Base-by-base conservation (phyloP, 2,113 vertebrate species). In the Numida meleagris region DNA sequence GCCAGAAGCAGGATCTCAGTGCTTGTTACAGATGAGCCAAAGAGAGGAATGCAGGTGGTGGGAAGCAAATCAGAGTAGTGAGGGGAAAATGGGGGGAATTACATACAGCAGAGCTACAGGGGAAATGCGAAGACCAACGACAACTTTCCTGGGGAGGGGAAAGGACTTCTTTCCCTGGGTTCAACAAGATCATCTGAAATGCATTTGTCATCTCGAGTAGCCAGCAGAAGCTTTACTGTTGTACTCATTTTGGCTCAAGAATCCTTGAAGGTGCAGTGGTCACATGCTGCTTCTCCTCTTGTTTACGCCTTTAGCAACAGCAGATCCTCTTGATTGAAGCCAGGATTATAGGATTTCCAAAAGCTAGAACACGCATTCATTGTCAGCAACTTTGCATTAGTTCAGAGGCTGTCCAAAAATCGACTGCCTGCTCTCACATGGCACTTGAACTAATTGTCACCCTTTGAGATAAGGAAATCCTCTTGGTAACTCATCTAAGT, bases 331-430 rank as follows among this genome's bases (percentile, higher is more conserved):
- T 92, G 92, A 96, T 65, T 93, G 95, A 95, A 96, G 90, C 82
- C 93, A 95, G 95, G 82, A 97, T 97, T 95, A 88, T 79, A 95
- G 93, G 92, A 96, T 95, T 97, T 97, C 92, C 88, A 97, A 96
- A 94, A 95, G 95, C 93, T 91, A 88, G 91, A 94, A 90, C 65
- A 79, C 62, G 48, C 68, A 75, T 53, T 88, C 6, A 2, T 95
- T 91, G 90, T 96, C 93, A 94, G 93, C 86, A 90, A 95, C 94
- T 95, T 95, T 88, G 94, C 80, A 73, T 73, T 78, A 88, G 70
- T 94, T 95, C 82, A 82, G 86, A 86, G 73, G n/a, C 90, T 79
- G 70, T 94, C 93, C 94, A 95, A 86, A 94, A 96, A 94, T 88
- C 73, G 73, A 50, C 87, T 67, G 89, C 63, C 42, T 89, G 78